Evolutionary conservation across 2,888 invertebrate genomes (phyloP).

Genomic region (Dioctria rufipes): DNA sequence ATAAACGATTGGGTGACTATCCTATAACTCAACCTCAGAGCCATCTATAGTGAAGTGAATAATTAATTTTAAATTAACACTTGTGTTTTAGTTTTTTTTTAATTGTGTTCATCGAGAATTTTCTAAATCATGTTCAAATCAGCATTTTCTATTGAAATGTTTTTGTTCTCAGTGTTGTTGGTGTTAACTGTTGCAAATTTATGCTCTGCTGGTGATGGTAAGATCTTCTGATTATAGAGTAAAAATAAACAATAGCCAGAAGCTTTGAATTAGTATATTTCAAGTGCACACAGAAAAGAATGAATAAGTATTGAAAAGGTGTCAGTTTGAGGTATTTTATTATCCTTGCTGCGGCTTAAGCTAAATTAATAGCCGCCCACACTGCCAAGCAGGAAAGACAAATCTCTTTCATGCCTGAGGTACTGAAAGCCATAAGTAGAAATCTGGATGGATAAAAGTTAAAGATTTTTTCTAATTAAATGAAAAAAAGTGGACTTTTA

Average conservation of each 20-base stretch:
- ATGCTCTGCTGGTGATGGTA: conserved; percentile 56
- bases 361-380: conserved; percentile 28
- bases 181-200: conserved; percentile 49
- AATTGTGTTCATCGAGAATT: neutral
- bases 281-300: neutral
- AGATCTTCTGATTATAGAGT: conserved; percentile 36
- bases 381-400: conserved; percentile 10
- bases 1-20: neutral
- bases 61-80: neutral
- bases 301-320: neutral
- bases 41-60: conserved; percentile 17
- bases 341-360: conserved; percentile 15
- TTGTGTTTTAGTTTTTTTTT: neutral
- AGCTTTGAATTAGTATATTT: neutral
- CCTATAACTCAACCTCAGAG: neutral
- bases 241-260: conserved; percentile 22
- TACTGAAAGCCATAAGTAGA: neutral
- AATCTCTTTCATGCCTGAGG: conserved; percentile 30
- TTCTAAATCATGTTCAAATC: conserved; percentile 30
- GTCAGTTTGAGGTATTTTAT: neutral
- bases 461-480: conserved; percentile 18
- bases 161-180: conserved; percentile 48
- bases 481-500: conserved; percentile 1
- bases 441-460: conserved; percentile 18
- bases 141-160: conserved; percentile 44